Base-by-base conservation (phyloP, 2,888 invertebrate species). In the Cataglyphis livida region DNA sequence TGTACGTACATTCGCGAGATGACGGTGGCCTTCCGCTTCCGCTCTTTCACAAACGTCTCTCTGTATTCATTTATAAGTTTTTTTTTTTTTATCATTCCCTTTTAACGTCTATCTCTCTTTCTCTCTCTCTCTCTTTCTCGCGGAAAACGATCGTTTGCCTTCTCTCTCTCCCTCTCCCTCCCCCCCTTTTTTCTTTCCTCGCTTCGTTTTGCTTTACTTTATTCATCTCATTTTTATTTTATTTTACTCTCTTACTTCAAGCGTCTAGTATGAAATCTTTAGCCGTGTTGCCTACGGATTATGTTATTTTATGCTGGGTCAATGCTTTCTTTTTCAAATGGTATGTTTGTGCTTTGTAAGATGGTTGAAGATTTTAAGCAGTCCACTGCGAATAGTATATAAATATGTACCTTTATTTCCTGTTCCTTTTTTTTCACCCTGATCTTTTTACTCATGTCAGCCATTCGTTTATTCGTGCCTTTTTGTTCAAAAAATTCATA, bases 1-100 rank as follows among this genome's bases (percentile, higher is more conserved):
- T 88, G 88, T 89, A 90, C 85, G 88, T 83, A 87, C 89, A 83
- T 85, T 89, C 88, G 82, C 81, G 84, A 89, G 88, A 88, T 84
- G 88, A 84, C 81, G 25, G 81, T 85, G 66, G 85, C 54, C 74
- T 62, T 51, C n/a, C 51, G 74, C 62, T 81, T 54, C 62, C 68
- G 61, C 18, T 35, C 38, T 32, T 32, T 62, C 81, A 79, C 74
- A 81, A 62, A 21, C 59, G 25, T 73, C 76, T 75, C 84, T 66
- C 68, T 59, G 78, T 79, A 79, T 79, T 81, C 81, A 74, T 74
- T 71, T 74, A 79, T 74, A 75, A 65, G 44, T 70, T 35, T 21
- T 21, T 75, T 79, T 79, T 79, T 35, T 74, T 76, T 79, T 70
- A 25, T 68, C 57, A 25, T 70, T 44, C 15, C 21, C 59, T 48